Percentiles rank a stretch among this genome's conserved stretches.
Conservation (phyloP, 2,888 invertebrate genomes). For the Diplazon laetatorius region DNA sequence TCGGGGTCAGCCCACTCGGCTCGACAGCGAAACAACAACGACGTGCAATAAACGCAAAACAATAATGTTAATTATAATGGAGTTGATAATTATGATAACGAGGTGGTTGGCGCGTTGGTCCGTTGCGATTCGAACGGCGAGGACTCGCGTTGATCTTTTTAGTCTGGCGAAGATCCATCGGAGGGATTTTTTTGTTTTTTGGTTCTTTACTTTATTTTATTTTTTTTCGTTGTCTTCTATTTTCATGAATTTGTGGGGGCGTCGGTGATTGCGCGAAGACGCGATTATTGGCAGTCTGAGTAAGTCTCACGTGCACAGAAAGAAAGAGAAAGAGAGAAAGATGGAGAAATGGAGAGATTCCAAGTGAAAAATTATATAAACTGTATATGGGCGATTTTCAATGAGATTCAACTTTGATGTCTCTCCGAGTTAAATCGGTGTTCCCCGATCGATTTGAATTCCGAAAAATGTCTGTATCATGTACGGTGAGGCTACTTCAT, state of each 20-base stretch:
- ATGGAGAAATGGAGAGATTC: not conserved
- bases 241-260: slow-evolving; percentile 54
- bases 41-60: not conserved
- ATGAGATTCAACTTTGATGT: no score
- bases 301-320: not conserved
- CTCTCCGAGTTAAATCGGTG: no score
- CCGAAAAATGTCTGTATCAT: no score
- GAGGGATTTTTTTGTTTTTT: no score
- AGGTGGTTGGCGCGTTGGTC: slow-evolving; percentile 1
- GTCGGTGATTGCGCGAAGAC: slow-evolving; percentile 17
- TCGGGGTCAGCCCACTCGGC: not conserved
- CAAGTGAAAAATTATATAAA: not conserved
- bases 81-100: slow-evolving; percentile 3
- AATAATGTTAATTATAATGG: not conserved
- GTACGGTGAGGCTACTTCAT: no score
- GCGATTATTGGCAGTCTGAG: not conserved
- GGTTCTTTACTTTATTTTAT: no score
- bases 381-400: no score
- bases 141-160: slow-evolving; percentile 45
- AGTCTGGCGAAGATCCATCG: slow-evolving; percentile 67
- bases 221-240: no score
- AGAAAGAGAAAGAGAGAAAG: not conserved
- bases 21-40: not conserved
- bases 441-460: no score
- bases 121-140: slow-evolving; percentile 44